Evolutionary conservation across 2,113 vertebrate genomes (phyloP).

Genomic region (Cairina moschata): DNA sequence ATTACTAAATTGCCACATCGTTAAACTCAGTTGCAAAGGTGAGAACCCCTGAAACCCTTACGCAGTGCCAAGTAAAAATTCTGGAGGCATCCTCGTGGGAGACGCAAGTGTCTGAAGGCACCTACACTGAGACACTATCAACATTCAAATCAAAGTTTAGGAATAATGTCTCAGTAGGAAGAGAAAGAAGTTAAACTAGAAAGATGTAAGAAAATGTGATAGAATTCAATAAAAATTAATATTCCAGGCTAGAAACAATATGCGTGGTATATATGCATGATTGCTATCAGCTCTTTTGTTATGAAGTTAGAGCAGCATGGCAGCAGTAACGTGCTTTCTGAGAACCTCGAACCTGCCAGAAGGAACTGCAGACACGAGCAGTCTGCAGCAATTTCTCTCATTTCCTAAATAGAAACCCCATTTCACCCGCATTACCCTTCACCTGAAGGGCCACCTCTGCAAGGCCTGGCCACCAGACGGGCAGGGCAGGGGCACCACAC

Average conservation of each 20-base stretch:
- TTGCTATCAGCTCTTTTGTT: not conserved
- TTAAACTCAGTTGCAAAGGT: not conserved
- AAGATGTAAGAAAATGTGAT: not conserved
- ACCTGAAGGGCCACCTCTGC: not conserved
- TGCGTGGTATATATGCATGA: not conserved
- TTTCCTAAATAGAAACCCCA: not conserved
- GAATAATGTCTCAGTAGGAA: not conserved
- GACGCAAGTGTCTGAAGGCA: not conserved
- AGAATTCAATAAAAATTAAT: not conserved
- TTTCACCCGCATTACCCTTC: not conserved
- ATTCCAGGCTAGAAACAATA: not conserved
- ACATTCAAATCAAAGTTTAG: not conserved
- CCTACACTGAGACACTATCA: not conserved
- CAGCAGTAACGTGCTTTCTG: rapidly evolving
- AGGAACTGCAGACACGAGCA: not conserved
- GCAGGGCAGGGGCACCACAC: not conserved
- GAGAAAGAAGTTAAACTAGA: not conserved
- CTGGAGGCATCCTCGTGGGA: rapidly evolving
- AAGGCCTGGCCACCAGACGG: not conserved
- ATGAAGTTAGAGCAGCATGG: not conserved
- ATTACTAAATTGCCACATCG: not conserved
- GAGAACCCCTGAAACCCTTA: not conserved
- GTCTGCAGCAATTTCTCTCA: not conserved
- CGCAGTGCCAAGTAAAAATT: not conserved
- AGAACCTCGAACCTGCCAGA: not conserved